Percentiles rank a stretch among this genome's conserved stretches.
Evolutionary conservation across 2,113 vertebrate genomes (phyloP).

Genomic region (Geococcyx californianus): DNA sequence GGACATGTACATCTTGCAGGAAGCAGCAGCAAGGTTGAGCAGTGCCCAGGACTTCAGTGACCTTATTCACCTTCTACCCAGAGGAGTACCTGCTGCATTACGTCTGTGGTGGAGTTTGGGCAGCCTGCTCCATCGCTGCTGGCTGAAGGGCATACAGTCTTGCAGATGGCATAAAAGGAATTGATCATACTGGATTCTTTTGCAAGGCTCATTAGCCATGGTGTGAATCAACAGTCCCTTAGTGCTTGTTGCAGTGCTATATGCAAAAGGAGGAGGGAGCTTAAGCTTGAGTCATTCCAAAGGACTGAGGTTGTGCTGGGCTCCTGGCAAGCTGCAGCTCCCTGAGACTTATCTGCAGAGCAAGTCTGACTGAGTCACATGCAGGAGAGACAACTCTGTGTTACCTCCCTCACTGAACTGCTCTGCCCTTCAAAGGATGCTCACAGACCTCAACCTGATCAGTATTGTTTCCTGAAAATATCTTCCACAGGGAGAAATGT

Average conservation of each 20-base stretch:
- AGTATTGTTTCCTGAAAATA: background rate
- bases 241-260: background rate
- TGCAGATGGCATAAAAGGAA: background rate
- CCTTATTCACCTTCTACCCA: background rate
- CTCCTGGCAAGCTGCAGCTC: background rate
- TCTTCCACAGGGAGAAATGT: background rate
- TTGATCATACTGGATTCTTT: background rate
- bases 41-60: background rate
- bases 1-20: background rate
- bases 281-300: background rate
- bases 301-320: background rate
- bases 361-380: background rate
- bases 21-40: background rate
- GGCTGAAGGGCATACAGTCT: background rate
- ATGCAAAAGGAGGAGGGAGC: background rate
- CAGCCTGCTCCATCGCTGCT: background rate
- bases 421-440: background rate
- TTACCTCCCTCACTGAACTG: background rate
- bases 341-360: background rate
- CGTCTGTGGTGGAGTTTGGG: background rate
- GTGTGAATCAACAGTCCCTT: background rate
- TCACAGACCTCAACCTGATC: background rate
- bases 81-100: background rate
- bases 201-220: background rate
- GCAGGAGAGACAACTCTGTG: background rate